phyloP scores from a whole-genome alignment of 2,113 vertebrate genomes.

The Centropus unirufus region DNA sequence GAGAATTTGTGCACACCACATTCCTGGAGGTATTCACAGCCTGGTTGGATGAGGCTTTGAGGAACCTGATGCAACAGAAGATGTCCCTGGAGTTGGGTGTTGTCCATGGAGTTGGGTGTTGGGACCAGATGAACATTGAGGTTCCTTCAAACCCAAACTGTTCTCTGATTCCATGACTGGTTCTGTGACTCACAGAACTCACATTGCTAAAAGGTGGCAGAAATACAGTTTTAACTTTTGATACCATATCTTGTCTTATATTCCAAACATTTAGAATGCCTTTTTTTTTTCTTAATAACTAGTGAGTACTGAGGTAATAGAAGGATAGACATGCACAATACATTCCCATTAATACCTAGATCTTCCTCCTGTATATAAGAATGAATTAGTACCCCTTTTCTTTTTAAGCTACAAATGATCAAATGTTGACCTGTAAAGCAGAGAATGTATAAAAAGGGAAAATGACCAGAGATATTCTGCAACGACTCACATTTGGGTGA shows the following conservation, averaged over 20 bases:
- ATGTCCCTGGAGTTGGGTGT: no score
- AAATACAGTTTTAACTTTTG: neutral
- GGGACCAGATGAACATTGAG: no score
- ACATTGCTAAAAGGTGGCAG: accelerated
- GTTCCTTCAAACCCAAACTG: no score
- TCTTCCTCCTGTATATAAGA: neutral
- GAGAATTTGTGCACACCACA: no score
- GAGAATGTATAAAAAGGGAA: neutral
- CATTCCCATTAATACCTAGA: neutral
- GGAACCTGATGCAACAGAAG: no score
- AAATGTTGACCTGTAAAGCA: neutral
- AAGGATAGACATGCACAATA: neutral
- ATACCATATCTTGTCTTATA: neutral
- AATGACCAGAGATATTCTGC: neutral
- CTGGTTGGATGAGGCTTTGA: no score
- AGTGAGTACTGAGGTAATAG: neutral
- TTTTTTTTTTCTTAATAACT: neutral
- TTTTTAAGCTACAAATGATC: neutral
- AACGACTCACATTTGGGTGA: neutral
- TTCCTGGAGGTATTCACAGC: no score
- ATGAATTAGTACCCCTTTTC: neutral
- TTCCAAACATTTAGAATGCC: neutral
- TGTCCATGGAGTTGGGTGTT: no score
- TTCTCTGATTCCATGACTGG: no score
- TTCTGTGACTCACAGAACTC: neutral